A percentile compares a stretch with the other conserved stretches of the same genome.
These are phyloP conservation scores for Protosalanx chinensis DNA, from an alignment of 2,797 vertebrate genomes.

Conservation along the genomic window DNA sequence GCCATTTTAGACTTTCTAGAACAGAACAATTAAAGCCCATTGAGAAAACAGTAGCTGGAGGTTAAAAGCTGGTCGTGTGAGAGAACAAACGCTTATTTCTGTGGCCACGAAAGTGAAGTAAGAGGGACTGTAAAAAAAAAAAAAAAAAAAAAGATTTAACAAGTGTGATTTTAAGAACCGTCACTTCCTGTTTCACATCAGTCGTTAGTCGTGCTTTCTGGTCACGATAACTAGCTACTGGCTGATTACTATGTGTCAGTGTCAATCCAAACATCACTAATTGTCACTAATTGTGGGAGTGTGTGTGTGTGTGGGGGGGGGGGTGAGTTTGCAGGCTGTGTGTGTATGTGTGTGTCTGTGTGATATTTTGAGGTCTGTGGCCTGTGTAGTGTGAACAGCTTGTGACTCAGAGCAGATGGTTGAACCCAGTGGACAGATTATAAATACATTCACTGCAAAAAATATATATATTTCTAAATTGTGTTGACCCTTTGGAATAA, in stretches of 20 bases:
- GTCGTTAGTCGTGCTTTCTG: conserved; percentile 7
- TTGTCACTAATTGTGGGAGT: neutral
- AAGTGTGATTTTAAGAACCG: conserved; percentile 9
- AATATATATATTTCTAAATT: neutral
- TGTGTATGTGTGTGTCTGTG: neutral
- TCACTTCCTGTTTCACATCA: conserved; percentile 1
- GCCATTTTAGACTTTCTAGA: neutral
- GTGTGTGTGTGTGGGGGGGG: conserved; percentile 1
- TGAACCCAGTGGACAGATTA: conserved; percentile 6
- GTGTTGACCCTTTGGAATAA: neutral
- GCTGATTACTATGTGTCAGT: conserved; percentile 5
- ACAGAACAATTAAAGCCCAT: neutral
- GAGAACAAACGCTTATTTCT: neutral
- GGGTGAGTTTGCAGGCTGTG: neutral
- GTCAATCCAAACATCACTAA: neutral
- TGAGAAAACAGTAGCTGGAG: neutral
- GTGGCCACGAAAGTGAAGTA: neutral
- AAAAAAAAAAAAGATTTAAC: neutral
- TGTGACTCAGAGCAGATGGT: conserved; percentile 13
- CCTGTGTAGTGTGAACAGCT: neutral
- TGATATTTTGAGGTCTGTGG: neutral
- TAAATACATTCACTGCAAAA: conserved; percentile 2
- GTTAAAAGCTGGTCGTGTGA: neutral
- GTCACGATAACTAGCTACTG: neutral
- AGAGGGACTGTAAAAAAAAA: neutral